These are phyloP conservation scores for Cyprinodon brontotheroides DNA, from an alignment of 2,113 vertebrate genomes.

Conservation along the genomic window DNA sequence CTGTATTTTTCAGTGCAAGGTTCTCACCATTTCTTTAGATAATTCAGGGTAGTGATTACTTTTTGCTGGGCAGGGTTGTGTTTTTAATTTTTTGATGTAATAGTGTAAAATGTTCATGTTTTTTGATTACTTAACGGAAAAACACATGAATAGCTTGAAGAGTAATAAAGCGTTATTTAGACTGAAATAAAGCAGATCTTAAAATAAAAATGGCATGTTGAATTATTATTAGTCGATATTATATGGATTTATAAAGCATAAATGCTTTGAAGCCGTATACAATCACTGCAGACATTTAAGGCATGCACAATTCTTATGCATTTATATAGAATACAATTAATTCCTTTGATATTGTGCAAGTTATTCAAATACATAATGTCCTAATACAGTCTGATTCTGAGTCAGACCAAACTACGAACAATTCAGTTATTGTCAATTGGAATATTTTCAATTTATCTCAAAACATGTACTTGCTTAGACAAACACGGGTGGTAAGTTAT, in stretches of 20 bases:
- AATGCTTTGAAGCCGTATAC: not conserved
- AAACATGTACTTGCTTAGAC: too few relatives aligned
- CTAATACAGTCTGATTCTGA: too few relatives aligned
- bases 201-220: not conserved
- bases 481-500: too few relatives aligned
- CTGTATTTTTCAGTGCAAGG: not conserved
- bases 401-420: too few relatives aligned
- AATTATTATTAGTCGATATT: not conserved
- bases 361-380: not conserved
- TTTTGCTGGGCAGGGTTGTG: not conserved
- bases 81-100: constrained; percentile 3
- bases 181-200: constrained; percentile 43
- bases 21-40: not conserved
- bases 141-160: not conserved
- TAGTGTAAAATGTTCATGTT: not conserved
- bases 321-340: not conserved
- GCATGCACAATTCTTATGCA: not conserved
- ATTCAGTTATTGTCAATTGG: too few relatives aligned
- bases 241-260: too few relatives aligned
- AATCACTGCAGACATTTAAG: not conserved
- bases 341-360: not conserved
- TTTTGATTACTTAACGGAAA: not conserved
- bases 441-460: too few relatives aligned
- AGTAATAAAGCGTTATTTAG: not conserved
- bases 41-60: not conserved